Evolutionary conservation across 2,888 invertebrate species (phyloP), one percentile per base, ranked within the genome.

Genomic region (Myathropa florea): DNA sequence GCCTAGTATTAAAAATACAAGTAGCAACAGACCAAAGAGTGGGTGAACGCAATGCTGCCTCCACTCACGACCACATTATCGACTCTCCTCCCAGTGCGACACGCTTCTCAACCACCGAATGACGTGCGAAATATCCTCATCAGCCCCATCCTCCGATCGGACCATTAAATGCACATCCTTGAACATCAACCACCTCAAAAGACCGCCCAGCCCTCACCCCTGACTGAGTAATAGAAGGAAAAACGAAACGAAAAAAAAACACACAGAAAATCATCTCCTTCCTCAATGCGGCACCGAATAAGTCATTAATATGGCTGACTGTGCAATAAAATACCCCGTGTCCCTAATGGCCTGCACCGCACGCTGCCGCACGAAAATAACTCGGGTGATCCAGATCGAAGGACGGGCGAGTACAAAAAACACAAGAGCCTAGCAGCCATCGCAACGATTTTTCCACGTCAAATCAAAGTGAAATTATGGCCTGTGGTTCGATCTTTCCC

Each of bases 381-480:
- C 63, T 64, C 67, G 12, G 67, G 39, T 18, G 18, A 26, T 23
- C 26, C 80, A 59, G 61, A 65, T 33, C 46, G 24, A 59, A 36
- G 14, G 26, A 53, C 53, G n/a, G n/a, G 21, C 12, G 23, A 14
- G 33, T 36, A 7, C 60, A 61, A 61, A 65, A 39, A 63, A 30
- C 30, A 24, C 18, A 65, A 61, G 71, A 59, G 26, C 24, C 39
- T 39, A 76, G 28, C 71, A 77, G 76, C 64, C 83, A 83, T 71
- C 70, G 70, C 33, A 86, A 75, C 86, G 78, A 86, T 86, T 86
- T 86, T 83, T 86, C 83, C 60, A 78, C 73, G 83, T 86, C 86
- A 86, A 83, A 86, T 86, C 86, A 86, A 86, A 86, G 71, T 86
- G 75, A 86, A 86, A 86, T 86, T 83, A 86, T 86, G 64, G 83